Conservation (phyloP, 2,797 vertebrate genomes). For the Paedocypris micromegethes region DNA sequence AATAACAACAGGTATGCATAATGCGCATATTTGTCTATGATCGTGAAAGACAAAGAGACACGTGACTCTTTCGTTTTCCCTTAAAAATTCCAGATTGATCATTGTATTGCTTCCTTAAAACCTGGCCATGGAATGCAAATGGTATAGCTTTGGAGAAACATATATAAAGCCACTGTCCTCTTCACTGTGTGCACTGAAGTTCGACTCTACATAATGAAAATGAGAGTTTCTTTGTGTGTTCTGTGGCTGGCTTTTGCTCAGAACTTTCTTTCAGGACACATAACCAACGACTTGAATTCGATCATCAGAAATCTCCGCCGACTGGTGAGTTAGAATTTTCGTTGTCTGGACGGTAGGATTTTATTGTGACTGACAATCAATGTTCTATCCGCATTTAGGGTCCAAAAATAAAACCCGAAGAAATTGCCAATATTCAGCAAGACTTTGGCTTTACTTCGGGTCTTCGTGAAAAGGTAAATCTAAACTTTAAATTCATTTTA, state of each 20-base stretch:
- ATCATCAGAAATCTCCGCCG: constrained; percentile 6
- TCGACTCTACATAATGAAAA: constrained; percentile 1
- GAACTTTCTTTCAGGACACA: not conserved
- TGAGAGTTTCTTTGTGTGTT: constrained; percentile 13
- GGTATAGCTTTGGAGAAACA: not conserved
- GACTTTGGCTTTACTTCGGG: not conserved
- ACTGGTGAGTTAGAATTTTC: constrained; percentile 26
- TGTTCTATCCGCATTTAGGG: not conserved
- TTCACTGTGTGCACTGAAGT: not conserved
- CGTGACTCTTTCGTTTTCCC: constrained; percentile 33
- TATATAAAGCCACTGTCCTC: constrained; percentile 20
- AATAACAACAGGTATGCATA: no score
- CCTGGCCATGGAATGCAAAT: constrained; percentile 25
- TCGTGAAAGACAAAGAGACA: not conserved
- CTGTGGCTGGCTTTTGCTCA: not conserved
- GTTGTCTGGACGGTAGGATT: not conserved
- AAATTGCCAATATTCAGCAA: no score
- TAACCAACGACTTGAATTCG: not conserved
- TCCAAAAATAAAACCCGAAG: no score
- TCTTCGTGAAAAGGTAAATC: constrained; percentile 18
- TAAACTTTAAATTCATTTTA: no score
- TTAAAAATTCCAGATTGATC: constrained; percentile 8
- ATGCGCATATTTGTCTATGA: no score
- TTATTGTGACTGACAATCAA: not conserved
- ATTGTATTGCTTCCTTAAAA: constrained; percentile 16